Conservation (phyloP, 2,113 vertebrate genomes). For the Oxyura jamaicensis region DNA sequence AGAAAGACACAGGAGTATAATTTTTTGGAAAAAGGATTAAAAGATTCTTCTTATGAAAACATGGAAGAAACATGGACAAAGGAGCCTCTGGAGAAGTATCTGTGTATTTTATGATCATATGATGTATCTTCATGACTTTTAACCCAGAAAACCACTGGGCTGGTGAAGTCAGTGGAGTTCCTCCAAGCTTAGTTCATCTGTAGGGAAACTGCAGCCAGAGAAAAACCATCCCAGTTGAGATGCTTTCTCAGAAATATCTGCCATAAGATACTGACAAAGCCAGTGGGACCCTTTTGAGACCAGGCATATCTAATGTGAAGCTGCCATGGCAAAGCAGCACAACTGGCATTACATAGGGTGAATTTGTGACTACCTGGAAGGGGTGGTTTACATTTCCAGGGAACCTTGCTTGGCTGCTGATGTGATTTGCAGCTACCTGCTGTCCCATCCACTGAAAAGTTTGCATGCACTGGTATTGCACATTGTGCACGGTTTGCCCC, state of each 20-base stretch:
- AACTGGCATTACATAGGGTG: rapidly evolving
- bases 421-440: background rate
- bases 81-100: background rate
- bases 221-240: background rate
- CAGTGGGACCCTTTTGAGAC: background rate
- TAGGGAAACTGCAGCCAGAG: background rate
- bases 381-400: background rate
- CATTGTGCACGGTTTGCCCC: too few species aligned
- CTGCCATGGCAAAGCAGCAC: rapidly evolving
- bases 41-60: background rate
- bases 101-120: background rate
- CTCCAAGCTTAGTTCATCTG: background rate
- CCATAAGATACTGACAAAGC: background rate
- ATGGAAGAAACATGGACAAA: background rate
- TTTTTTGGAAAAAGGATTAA: background rate
- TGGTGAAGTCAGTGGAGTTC: background rate
- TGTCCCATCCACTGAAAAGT: rapidly evolving
- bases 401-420: background rate
- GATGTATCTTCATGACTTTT: background rate
- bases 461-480: too few species aligned
- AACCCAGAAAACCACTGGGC: background rate
- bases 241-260: background rate
- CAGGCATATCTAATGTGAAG: rapidly evolving
- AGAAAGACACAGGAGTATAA: background rate
- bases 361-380: rapidly evolving